A percentile compares a stretch with the other conserved stretches of the same genome.
Evolutionary conservation across 2,113 vertebrate species (phyloP).

Genomic region (Aythya baeri): DNA sequence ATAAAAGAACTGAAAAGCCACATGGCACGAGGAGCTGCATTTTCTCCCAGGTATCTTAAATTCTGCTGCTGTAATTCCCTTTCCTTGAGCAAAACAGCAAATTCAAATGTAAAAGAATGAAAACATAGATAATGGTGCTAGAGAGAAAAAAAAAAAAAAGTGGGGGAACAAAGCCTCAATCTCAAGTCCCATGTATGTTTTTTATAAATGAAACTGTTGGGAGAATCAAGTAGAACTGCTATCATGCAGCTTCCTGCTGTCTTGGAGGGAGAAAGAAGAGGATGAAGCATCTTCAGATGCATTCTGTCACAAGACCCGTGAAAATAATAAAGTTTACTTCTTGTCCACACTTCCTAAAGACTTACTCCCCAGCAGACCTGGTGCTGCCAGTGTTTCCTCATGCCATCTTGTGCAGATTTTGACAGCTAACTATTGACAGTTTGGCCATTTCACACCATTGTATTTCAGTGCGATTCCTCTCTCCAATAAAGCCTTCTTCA

Average conservation of each 20-base stretch:
- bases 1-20: neutral
- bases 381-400: neutral
- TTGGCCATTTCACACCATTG: neutral
- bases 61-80: neutral
- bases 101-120: neutral
- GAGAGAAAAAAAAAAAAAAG: neutral
- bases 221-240: neutral
- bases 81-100: neutral
- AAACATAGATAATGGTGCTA: neutral
- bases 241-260: neutral
- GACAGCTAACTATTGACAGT: neutral
- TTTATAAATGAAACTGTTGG: neutral
- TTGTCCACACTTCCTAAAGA: neutral
- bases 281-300: neutral
- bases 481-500: neutral
- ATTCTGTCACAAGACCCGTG: neutral
- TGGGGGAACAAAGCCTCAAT: neutral
- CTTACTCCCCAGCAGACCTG: neutral
- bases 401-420: neutral
- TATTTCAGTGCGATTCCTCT: neutral
- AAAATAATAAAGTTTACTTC: neutral
- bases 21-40: neutral
- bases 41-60: neutral
- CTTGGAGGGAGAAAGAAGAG: neutral
- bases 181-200: neutral